A percentile compares a stretch with the other conserved stretches of the same genome.
Evolutionary conservation across 92 coral and sea anemone genomes (phyloP).

Genomic region (Nematostella vectensis): DNA sequence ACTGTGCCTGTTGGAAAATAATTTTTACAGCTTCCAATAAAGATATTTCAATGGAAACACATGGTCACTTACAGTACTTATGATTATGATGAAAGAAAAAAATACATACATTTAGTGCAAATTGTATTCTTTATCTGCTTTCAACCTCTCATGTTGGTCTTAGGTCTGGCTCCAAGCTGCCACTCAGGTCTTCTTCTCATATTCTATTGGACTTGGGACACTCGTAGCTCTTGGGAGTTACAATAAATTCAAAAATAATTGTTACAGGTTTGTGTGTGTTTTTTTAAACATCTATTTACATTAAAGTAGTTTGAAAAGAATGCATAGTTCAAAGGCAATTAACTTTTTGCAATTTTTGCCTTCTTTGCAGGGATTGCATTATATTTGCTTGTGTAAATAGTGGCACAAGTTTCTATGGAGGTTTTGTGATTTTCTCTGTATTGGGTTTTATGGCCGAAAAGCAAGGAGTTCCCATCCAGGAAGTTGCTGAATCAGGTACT

Average conservation of each 20-base stretch:
- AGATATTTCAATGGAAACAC: no score
- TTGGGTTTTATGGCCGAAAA: conserved; percentile 86
- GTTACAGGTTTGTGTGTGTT: conserved; percentile 50
- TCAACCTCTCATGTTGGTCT: no score
- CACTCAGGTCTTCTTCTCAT: conserved; percentile 82
- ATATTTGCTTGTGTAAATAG: conserved; percentile 79
- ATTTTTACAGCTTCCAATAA: no score
- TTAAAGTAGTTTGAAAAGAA: neutral
- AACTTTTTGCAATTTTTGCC: no score
- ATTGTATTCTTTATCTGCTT: no score
- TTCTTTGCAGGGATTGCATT: conserved; percentile 73
- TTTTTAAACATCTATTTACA: no score
- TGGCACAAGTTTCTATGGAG: conserved; percentile 83
- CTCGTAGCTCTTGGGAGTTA: conserved; percentile 80
- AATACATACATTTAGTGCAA: no score
- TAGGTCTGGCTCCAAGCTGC: conserved; percentile 91
- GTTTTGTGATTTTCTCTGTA: conserved; percentile 76
- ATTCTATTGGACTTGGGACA: conserved; percentile 82
- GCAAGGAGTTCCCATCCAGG: conserved; percentile 51
- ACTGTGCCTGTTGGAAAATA: no score
- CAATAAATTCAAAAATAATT: conserved; percentile 73
- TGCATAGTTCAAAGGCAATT: no score
- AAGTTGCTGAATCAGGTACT: conserved; percentile 74
- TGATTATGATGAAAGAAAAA: no score
- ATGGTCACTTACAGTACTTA: no score